Evolutionary conservation across 2,797 vertebrate species (phyloP).

Genomic region (Macropodus opercularis): DNA sequence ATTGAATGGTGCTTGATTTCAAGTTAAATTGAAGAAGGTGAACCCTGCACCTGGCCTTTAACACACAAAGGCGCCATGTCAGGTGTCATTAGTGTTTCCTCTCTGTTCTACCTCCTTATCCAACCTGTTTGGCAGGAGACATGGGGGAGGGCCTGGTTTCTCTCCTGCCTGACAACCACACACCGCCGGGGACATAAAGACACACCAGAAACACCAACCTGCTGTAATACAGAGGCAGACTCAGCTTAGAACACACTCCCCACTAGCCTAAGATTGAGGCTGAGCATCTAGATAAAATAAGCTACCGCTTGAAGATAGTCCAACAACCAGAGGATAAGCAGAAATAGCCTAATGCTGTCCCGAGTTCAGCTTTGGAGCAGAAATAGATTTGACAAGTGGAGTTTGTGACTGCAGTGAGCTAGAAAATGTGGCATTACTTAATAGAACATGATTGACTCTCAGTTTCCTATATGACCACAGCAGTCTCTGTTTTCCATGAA

Average conservation of each 20-base stretch:
- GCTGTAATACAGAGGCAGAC: background rate
- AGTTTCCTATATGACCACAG: background rate
- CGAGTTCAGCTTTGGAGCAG: background rate
- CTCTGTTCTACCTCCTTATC: slow-evolving; percentile 43
- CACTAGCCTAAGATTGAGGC: background rate
- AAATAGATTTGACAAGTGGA: background rate
- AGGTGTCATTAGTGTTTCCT: slow-evolving; percentile 34
- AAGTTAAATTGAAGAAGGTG: slow-evolving; percentile 6
- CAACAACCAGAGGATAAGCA: background rate
- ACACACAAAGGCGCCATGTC: slow-evolving; percentile 10
- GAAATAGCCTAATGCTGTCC: slow-evolving; percentile 6
- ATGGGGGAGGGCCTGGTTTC: slow-evolving; percentile 26
- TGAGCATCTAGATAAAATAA: slow-evolving; percentile 4
- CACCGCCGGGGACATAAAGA: slow-evolving; percentile 17
- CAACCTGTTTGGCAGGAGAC: slow-evolving; percentile 65
- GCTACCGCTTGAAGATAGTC: background rate
- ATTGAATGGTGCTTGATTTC: background rate
- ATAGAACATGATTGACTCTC: background rate
- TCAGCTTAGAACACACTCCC: background rate
- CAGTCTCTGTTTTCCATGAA: slow-evolving; percentile 6
- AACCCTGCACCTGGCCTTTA: background rate
- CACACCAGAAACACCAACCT: slow-evolving; percentile 14
- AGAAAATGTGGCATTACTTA: background rate
- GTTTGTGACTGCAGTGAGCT: background rate
- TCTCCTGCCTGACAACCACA: slow-evolving; percentile 49